These are phyloP conservation scores for Thaumatotibia leucotreta DNA, from an alignment of 1,140 invertebrate genomes.

Conservation along the genomic window DNA sequence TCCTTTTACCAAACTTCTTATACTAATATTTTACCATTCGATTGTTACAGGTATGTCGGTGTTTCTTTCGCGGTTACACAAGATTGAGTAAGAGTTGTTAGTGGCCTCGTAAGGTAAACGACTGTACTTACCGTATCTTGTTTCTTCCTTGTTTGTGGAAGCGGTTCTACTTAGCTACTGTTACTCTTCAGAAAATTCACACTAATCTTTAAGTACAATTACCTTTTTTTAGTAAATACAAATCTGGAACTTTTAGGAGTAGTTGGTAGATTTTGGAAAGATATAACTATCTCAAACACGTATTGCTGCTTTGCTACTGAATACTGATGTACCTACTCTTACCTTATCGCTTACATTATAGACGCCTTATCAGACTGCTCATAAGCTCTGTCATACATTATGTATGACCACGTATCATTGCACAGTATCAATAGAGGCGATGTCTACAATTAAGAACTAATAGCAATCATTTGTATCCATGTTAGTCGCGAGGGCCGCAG, in stretches of 20 bases:
- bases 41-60: neutral
- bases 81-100: no score
- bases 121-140: neutral
- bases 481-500: conserved; percentile 37
- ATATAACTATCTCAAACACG: no score
- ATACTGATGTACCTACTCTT: no score
- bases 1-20: neutral
- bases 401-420: neutral
- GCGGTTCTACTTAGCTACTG: neutral
- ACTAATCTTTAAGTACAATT: no score
- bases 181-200: neutral
- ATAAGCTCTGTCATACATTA: neutral
- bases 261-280: no score
- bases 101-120: no score
- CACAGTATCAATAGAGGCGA: neutral
- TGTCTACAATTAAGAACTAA: conserved; percentile 11
- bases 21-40: neutral
- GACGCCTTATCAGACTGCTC: neutral
- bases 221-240: no score
- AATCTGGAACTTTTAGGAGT: no score
- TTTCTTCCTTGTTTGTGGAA: neutral
- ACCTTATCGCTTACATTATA: neutral
- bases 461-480: conserved; percentile 21
- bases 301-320: no score
- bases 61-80: neutral